Conservation (phyloP, 2,888 invertebrate species). For the Drosophila mimica region DNA sequence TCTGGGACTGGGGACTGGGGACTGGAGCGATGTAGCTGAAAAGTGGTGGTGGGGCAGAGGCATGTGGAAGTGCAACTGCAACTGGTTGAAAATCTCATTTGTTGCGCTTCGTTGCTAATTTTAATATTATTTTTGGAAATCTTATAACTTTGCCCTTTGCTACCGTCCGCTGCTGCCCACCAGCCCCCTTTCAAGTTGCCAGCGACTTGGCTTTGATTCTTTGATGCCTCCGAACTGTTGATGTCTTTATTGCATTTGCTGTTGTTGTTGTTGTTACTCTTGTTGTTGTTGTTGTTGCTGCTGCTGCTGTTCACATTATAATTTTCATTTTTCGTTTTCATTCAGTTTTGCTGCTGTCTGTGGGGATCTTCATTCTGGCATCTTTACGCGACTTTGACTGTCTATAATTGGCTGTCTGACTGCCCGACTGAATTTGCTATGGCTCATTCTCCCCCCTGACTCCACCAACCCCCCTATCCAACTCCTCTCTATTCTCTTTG, state of each 20-base stretch:
- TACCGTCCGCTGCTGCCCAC: constrained; percentile 12
- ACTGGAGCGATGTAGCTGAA: too few relatives aligned
- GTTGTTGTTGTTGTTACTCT: constrained; percentile 38
- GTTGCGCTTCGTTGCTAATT: constrained; percentile 79
- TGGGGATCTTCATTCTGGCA: constrained; percentile 66
- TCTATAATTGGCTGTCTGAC: constrained; percentile 76
- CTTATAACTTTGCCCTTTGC: constrained; percentile 67
- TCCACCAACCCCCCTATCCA: background rate
- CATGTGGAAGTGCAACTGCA: constrained; percentile 30
- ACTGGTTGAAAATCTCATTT: constrained; percentile 68
- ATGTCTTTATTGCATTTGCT: constrained; percentile 76
- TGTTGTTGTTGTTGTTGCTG: constrained; percentile 27
- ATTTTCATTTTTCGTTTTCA: constrained; percentile 68
- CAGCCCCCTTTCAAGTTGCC: constrained; percentile 5
- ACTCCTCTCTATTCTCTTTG: background rate
- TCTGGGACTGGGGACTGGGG: background rate
- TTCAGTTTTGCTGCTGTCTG: constrained; percentile 56
- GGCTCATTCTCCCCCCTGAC: constrained; percentile 7
- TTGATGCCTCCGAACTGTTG: constrained; percentile 77
- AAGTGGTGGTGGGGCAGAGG: background rate
- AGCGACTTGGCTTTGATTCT: constrained; percentile 30
- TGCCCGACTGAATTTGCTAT: constrained; percentile 51
- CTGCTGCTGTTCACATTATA: constrained; percentile 62
- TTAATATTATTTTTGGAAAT: constrained; percentile 81
- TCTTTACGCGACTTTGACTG: constrained; percentile 75